Conservation (phyloP, 2,113 vertebrate species). For the Muscicapa adusta region DNA sequence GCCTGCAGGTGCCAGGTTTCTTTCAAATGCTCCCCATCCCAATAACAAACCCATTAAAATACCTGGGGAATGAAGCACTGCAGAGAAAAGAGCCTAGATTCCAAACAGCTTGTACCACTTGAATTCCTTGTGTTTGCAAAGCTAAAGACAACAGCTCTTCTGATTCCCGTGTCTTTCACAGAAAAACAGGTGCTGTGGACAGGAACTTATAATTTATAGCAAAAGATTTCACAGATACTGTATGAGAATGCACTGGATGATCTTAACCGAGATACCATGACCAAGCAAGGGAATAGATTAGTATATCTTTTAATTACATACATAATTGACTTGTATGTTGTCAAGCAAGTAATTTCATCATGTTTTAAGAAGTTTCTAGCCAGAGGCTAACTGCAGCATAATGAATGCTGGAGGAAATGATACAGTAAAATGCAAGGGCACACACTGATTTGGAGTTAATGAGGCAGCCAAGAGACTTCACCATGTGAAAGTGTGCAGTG, state of each 20-base stretch:
- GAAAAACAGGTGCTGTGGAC: not conserved
- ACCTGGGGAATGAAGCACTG: not conserved
- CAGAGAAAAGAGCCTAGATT: not conserved
- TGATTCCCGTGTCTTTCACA: not conserved
- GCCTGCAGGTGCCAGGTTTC: not conserved
- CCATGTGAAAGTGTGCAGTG: not conserved
- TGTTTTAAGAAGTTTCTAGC: constrained; percentile 26
- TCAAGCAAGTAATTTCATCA: not conserved
- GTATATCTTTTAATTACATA: not conserved
- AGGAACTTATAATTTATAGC: not conserved
- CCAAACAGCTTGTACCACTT: not conserved
- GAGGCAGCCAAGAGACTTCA: not conserved
- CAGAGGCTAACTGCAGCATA: not conserved
- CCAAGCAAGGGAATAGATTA: not conserved
- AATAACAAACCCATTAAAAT: not conserved
- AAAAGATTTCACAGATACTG: not conserved
- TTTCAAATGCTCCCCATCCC: not conserved
- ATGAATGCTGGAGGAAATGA: not conserved
- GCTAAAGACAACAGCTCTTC: not conserved
- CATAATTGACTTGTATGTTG: constrained; percentile 13
- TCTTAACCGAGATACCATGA: not conserved
- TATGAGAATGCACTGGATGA: not conserved
- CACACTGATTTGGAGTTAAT: not conserved
- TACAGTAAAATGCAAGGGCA: constrained; percentile 13
- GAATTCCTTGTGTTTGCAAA: not conserved